Evolutionary conservation across 2,888 invertebrate genomes (phyloP).

Genomic region (Platypus cylindrus): DNA sequence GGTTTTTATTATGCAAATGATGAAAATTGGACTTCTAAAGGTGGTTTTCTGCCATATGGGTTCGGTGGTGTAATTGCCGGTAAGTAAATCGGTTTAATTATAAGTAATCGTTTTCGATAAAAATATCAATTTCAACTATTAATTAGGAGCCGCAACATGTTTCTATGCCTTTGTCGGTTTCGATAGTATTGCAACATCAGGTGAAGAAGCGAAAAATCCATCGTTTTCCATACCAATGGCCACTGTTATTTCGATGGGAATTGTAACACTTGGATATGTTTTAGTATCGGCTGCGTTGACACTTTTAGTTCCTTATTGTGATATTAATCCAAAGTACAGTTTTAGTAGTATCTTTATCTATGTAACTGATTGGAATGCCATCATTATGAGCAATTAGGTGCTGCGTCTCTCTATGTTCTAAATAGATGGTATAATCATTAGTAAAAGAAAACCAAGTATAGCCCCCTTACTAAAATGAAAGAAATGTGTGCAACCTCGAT

Average conservation of each 20-base stretch:
- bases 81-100: slow-evolving; percentile 5
- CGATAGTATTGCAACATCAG: slow-evolving; percentile 81
- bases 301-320: slow-evolving; percentile 64
- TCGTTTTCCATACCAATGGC: slow-evolving; percentile 70
- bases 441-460: too few relatives aligned
- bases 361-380: too few relatives aligned
- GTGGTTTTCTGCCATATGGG: slow-evolving; percentile 68
- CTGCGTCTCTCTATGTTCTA: too few relatives aligned
- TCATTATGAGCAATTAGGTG: too few relatives aligned
- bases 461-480: too few relatives aligned
- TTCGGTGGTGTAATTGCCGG: slow-evolving; percentile 59
- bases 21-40: slow-evolving; percentile 65
- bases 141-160: slow-evolving; percentile 65
- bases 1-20: slow-evolving; percentile 58
- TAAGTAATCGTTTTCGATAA: not conserved
- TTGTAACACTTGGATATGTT: slow-evolving; percentile 70
- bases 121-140: not conserved
- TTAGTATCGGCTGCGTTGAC: slow-evolving; percentile 72
- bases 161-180: slow-evolving; percentile 89
- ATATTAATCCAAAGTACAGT: slow-evolving; percentile 50
- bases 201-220: slow-evolving; percentile 72
- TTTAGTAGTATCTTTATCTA: too few relatives aligned
- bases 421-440: too few relatives aligned
- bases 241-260: slow-evolving; percentile 65
- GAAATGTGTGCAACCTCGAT: too few relatives aligned